Conservation (phyloP, 2,888 invertebrate genomes). For the Parascotia fuliginaria region DNA sequence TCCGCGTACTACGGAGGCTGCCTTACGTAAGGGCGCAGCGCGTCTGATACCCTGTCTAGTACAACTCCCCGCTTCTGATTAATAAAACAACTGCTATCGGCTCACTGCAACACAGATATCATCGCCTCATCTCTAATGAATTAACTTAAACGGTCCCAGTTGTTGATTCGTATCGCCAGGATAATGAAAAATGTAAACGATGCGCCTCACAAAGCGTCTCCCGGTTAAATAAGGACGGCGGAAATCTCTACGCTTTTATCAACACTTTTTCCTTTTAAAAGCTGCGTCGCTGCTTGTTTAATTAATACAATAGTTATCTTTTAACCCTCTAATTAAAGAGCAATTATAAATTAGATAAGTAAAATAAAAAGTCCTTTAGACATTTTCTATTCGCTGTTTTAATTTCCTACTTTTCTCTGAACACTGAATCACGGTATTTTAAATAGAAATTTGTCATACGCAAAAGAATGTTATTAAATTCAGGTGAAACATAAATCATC, state of each 20-base stretch:
- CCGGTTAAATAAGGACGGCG: background rate
- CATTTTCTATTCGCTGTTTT: slow-evolving; percentile 11
- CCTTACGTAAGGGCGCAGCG: slow-evolving; percentile 79
- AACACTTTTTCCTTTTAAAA: slow-evolving; percentile 4
- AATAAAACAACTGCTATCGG: slow-evolving; percentile 77
- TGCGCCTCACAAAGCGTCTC: slow-evolving; percentile 6
- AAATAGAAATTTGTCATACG: slow-evolving; percentile 46
- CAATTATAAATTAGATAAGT: slow-evolving; percentile 38
- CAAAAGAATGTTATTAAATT: slow-evolving; percentile 55
- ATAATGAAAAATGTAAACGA: slow-evolving; percentile 27
- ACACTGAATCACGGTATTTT: slow-evolving; percentile 40
- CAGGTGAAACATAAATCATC: slow-evolving; percentile 65
- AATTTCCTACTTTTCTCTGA: slow-evolving; percentile 31
- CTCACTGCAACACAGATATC: slow-evolving; percentile 66
- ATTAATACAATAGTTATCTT: slow-evolving; percentile 21
- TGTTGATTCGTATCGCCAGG: slow-evolving; percentile 7
- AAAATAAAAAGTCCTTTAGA: slow-evolving; percentile 34
- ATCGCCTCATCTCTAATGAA: slow-evolving; percentile 63
- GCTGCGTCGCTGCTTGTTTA: slow-evolving; percentile 18
- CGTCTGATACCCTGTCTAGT: slow-evolving; percentile 81
- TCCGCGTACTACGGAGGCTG: slow-evolving; percentile 68
- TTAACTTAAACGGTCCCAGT: slow-evolving; percentile 44
- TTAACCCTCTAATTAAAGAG: slow-evolving; percentile 33
- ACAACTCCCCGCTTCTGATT: slow-evolving; percentile 67
- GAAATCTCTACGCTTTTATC: background rate